phyloP scores from a whole-genome alignment of 1,140 invertebrate genomes.

The Anastrepha obliqua region DNA sequence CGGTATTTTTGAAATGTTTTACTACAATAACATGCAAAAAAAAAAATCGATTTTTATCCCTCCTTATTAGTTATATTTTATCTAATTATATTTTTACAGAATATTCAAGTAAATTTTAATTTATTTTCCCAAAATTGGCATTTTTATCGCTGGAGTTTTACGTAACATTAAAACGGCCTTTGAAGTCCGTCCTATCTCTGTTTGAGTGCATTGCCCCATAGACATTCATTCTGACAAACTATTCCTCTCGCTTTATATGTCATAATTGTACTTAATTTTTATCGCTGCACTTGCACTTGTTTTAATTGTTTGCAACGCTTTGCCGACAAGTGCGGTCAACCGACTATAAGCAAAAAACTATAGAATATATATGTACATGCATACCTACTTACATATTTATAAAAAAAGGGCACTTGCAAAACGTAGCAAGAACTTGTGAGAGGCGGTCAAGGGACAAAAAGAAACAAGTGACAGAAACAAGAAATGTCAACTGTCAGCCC shows the following conservation, averaged over 20 bases:
- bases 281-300: conserved; percentile 22
- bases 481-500: conserved; percentile 30
- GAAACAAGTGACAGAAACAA: background rate
- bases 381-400: background rate
- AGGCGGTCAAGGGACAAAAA: conserved; percentile 5
- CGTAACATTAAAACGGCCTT: no score
- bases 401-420: background rate
- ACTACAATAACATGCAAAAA: no score
- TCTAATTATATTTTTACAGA: no score
- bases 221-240: background rate
- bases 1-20: no score
- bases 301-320: conserved; percentile 28
- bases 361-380: background rate
- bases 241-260: conserved; percentile 13
- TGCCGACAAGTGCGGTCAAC: conserved; percentile 20
- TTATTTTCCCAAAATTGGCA: no score
- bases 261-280: background rate
- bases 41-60: no score
- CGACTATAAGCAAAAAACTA: background rate
- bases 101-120: no score
- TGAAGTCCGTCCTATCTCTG: no score
- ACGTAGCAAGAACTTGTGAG: background rate
- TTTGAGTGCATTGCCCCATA: background rate
- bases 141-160: no score
- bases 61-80: no score